These are phyloP conservation scores for Dasypolia templi DNA, from an alignment of 2,888 invertebrate genomes.

Conservation along the genomic window DNA sequence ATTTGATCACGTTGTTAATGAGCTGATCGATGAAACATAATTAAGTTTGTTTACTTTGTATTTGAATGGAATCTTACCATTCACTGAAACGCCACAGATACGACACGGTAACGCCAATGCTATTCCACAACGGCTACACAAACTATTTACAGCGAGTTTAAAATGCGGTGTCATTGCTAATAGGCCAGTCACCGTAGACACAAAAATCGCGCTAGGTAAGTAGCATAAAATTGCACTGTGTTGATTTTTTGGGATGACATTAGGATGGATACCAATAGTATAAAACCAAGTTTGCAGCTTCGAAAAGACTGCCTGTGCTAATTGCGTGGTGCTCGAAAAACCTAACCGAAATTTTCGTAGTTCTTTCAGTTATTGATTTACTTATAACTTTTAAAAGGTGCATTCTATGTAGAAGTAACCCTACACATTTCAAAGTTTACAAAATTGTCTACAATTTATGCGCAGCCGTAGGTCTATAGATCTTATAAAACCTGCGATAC, in stretches of 20 bases:
- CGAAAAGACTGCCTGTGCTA: not conserved
- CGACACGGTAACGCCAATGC: too few species aligned
- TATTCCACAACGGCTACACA: not conserved
- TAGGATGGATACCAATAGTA: not conserved
- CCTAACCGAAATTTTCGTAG: not conserved
- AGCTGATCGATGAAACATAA: constrained; percentile 38
- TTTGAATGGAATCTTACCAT: not conserved
- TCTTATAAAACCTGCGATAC: not conserved
- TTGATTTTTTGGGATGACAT: too few species aligned
- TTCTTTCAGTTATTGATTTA: not conserved
- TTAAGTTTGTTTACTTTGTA: constrained; percentile 28
- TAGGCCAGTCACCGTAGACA: too few species aligned
- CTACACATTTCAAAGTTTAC: not conserved
- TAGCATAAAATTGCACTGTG: too few species aligned
- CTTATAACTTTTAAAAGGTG: not conserved
- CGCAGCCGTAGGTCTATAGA: not conserved
- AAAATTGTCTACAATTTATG: not conserved
- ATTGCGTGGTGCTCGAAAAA: not conserved
- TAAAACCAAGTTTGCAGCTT: not conserved
- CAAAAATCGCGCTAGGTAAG: too few species aligned
- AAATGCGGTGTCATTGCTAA: not conserved
- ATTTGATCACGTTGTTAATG: constrained; percentile 23
- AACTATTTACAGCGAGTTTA: not conserved
- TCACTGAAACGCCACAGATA: not conserved
- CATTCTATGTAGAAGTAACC: not conserved